These are phyloP conservation scores for Drosophila mojavensis DNA, from an alignment of 1,140 invertebrate genomes.

Conservation along the genomic window DNA sequence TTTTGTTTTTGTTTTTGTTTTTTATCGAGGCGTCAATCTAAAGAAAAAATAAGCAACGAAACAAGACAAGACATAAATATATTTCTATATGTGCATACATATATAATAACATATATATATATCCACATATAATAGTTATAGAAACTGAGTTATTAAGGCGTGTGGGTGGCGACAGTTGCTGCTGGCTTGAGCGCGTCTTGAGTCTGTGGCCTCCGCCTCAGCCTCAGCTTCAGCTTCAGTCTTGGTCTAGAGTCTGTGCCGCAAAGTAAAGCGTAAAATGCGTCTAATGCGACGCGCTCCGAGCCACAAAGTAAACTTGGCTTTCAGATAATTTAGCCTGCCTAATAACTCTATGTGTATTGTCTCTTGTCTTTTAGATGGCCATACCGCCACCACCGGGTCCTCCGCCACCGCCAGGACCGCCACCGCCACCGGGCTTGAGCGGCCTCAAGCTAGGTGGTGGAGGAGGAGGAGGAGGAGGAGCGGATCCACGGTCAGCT, in stretches of 20 bases:
- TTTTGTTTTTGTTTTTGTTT: not conserved
- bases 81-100: not conserved
- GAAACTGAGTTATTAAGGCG: slow-evolving; percentile 61
- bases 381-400: slow-evolving; percentile 86
- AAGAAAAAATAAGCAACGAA: slow-evolving; percentile 18
- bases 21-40: slow-evolving; percentile 72
- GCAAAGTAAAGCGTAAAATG: slow-evolving; percentile 41
- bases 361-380: slow-evolving; percentile 69
- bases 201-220: slow-evolving; percentile 18
- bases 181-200: slow-evolving; percentile 26
- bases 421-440: slow-evolving; percentile 86
- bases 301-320: slow-evolving; percentile 43
- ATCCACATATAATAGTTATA: slow-evolving; percentile 50
- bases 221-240: slow-evolving; percentile 25
- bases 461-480: slow-evolving; percentile 63
- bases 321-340: no score
- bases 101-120: no score
- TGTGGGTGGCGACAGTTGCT: slow-evolving; percentile 65
- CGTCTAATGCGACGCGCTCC: slow-evolving; percentile 50
- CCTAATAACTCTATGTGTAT: not conserved
- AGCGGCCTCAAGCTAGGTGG: slow-evolving; percentile 82
- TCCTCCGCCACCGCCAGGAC: slow-evolving; percentile 87
- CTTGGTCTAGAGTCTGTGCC: slow-evolving; percentile 54
- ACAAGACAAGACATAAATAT: slow-evolving; percentile 25
- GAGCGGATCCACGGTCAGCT: slow-evolving; percentile 87